A percentile compares a stretch with the other conserved stretches of the same genome.
Conservation (phyloP, 2,888 invertebrate genomes). For the Ariolimax columbianus region DNA sequence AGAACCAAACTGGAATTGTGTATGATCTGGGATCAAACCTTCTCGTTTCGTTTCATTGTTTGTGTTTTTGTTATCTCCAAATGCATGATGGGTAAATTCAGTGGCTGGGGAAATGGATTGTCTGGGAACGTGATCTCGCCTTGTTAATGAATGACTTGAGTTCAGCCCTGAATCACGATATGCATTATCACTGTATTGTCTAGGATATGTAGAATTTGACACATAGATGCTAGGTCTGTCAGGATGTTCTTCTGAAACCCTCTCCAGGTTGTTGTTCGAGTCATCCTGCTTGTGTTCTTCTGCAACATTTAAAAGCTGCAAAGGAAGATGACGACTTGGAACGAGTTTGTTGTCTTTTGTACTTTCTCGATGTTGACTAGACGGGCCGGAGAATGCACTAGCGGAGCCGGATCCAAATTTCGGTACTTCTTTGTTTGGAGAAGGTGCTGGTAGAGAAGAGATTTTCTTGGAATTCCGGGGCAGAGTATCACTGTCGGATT, state of each 20-base stretch:
- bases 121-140: conserved; percentile 40
- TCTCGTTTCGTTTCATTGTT: conserved; percentile 7
- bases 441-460: not conserved
- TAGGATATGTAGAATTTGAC: conserved; percentile 21
- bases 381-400: not conserved
- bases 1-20: not conserved
- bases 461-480: conserved; percentile 21
- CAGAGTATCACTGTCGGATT: conserved; percentile 53
- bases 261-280: not conserved
- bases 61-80: conserved; percentile 31
- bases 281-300: not conserved
- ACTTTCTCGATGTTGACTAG: conserved; percentile 11
- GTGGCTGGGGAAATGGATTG: conserved; percentile 3
- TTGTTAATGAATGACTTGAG: conserved; percentile 14
- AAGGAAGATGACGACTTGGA: not conserved
- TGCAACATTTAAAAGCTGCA: not conserved
- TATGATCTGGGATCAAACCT: not conserved
- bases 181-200: not conserved
- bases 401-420: conserved; percentile 3
- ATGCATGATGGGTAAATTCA: conserved; percentile 42
- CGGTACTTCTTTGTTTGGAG: conserved; percentile 9
- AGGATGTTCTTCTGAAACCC: not conserved
- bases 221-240: not conserved
- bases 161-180: not conserved
- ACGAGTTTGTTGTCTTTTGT: conserved; percentile 2